Conservation (phyloP, 2,888 invertebrate genomes). For the Teleogryllus oceanicus region DNA sequence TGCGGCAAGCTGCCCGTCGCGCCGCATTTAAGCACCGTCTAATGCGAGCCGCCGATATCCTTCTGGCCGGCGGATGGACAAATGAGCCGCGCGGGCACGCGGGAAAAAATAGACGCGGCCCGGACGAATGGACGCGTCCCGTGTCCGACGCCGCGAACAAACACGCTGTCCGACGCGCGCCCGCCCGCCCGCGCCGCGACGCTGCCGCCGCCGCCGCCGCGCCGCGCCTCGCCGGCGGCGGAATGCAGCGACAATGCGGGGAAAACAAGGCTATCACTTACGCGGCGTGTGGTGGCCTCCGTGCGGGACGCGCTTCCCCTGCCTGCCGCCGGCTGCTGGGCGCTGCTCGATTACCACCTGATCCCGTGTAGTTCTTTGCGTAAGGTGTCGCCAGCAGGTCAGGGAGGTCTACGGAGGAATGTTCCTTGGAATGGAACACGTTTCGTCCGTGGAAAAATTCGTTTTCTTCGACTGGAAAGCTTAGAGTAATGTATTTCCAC, state of each 20-base stretch:
- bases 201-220: neutral
- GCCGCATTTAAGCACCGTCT: neutral
- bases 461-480: no score
- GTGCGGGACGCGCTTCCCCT: no score
- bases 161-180: neutral
- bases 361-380: no score
- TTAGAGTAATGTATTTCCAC: no score
- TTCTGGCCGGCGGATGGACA: neutral
- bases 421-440: no score
- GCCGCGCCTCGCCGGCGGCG: neutral
- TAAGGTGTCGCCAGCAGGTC: no score
- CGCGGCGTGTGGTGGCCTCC: neutral
- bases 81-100: neutral
- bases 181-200: neutral
- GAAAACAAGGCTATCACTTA: constrained; percentile 9
- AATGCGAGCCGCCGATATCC: neutral
- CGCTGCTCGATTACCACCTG: no score
- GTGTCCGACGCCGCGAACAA: neutral
- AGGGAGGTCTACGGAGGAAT: no score
- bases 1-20: neutral
- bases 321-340: no score
- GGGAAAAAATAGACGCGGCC: neutral
- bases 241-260: neutral
- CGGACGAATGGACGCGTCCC: neutral
- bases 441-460: no score